A percentile compares a stretch with the other conserved stretches of the same genome.
phyloP scores from a whole-genome alignment of 1,140 invertebrate species.

The Ctenoplectra terminalis region DNA sequence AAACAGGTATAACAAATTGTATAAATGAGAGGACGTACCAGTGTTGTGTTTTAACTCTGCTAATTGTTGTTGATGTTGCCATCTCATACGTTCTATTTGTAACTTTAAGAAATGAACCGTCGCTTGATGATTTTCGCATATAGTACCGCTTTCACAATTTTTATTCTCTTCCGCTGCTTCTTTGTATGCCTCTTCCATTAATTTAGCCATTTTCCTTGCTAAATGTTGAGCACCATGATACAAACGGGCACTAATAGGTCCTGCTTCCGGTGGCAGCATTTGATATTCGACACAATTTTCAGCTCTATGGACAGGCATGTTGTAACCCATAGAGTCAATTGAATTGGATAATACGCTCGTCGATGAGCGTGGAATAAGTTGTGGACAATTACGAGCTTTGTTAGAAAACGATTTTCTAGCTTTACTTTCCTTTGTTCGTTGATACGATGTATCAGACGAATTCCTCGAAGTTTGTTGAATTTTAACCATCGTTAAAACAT shows the following conservation, averaged over 20 bases:
- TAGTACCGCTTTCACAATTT: conserved; percentile 62
- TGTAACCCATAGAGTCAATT: conserved; percentile 64
- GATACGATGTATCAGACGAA: not conserved
- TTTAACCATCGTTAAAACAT: no score
- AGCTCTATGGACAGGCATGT: conserved; percentile 49
- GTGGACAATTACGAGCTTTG: conserved; percentile 58
- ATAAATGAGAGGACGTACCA: no score
- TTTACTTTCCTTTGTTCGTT: conserved; percentile 67
- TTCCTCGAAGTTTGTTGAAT: not conserved
- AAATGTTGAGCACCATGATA: conserved; percentile 76
- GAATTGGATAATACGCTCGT: conserved; percentile 26
- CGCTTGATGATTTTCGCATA: conserved; percentile 80
- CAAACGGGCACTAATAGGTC: conserved; percentile 80
- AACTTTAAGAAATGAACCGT: conserved; percentile 84
- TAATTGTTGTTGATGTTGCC: conserved; percentile 86
- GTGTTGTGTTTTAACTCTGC: conserved; percentile 86
- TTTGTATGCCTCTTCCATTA: conserved; percentile 78
- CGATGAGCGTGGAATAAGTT: conserved; percentile 17
- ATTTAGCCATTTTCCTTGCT: conserved; percentile 74
- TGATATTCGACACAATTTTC: conserved; percentile 60
- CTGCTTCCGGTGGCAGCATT: conserved; percentile 80
- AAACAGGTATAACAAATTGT: no score
- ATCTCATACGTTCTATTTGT: conserved; percentile 87
- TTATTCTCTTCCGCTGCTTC: conserved; percentile 72
- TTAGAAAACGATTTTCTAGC: conserved; percentile 77